Evolutionary conservation across 2,888 invertebrate genomes (phyloP).

Genomic region (Drosophila emarginata): DNA sequence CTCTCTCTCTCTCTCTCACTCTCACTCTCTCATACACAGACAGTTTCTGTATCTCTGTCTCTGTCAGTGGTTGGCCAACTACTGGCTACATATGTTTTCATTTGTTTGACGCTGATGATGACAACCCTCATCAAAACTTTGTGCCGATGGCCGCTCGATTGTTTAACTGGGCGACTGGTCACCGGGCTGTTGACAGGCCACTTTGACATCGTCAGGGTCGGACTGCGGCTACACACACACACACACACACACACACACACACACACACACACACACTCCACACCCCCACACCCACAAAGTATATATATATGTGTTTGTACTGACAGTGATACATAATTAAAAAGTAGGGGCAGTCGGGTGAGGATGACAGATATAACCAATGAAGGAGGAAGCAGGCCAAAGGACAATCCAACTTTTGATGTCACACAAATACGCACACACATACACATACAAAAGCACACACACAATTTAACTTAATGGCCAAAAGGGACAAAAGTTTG

Average conservation of each 20-base stretch:
- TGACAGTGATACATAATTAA: conserved; percentile 70
- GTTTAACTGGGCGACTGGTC: conserved; percentile 68
- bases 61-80: conserved; percentile 42
- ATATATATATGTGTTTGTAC: conserved; percentile 19
- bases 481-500: conserved; percentile 67
- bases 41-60: background rate
- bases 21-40: background rate
- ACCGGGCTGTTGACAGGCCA: conserved; percentile 69
- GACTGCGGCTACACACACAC: conserved; percentile 7
- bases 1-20: background rate
- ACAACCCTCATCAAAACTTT: conserved; percentile 77
- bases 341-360: conserved; percentile 39
- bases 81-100: conserved; percentile 75
- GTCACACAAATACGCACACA: conserved; percentile 55
- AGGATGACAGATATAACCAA: conserved; percentile 18
- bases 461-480: conserved; percentile 73
- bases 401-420: conserved; percentile 65
- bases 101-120: conserved; percentile 74
- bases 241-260: background rate
- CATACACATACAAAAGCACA: conserved; percentile 58
- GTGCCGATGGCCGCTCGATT: conserved; percentile 71
- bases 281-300: background rate
- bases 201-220: conserved; percentile 56
- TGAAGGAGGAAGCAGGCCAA: conserved; percentile 24
- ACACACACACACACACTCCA: background rate